Percentiles rank a stretch among this genome's conserved stretches.
phyloP scores from a whole-genome alignment of 30 jellyfish, hydroid and myxozoan genomes.

The Calvadosia cruxmelitensis region DNA sequence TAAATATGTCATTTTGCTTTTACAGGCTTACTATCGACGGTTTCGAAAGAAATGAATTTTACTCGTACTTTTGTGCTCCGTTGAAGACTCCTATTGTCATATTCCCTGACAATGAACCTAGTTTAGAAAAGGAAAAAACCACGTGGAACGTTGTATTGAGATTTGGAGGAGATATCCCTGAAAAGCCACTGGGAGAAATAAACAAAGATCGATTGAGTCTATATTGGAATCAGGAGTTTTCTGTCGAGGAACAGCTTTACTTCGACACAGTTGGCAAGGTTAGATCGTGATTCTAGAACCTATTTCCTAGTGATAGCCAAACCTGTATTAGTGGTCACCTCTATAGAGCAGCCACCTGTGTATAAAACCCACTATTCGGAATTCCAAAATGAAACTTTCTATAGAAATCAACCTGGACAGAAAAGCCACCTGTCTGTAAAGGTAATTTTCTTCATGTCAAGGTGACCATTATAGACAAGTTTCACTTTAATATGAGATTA shows the following conservation, averaged over 20 bases:
- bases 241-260: not conserved
- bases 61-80: constrained; percentile 70
- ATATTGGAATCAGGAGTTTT: not conserved
- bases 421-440: too few species aligned
- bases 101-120: constrained; percentile 3
- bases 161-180: not conserved
- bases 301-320: too few species aligned
- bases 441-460: too few species aligned
- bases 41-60: constrained; percentile 16
- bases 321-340: too few species aligned
- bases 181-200: not conserved
- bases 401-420: too few species aligned
- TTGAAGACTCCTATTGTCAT: constrained; percentile 42
- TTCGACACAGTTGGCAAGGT: not conserved
- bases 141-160: not conserved
- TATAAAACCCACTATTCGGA: too few species aligned
- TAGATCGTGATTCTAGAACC: too few species aligned
- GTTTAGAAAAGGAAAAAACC: not conserved
- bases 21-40: not conserved
- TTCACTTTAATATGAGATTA: too few species aligned
- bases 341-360: too few species aligned
- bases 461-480: too few species aligned
- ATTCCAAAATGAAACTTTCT: too few species aligned
- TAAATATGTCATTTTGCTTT: too few species aligned
- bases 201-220: not conserved